A percentile compares a stretch with the other conserved stretches of the same genome.
Evolutionary conservation across 2,113 vertebrate genomes (phyloP).

Genomic region (Atherinomorus stipes): DNA sequence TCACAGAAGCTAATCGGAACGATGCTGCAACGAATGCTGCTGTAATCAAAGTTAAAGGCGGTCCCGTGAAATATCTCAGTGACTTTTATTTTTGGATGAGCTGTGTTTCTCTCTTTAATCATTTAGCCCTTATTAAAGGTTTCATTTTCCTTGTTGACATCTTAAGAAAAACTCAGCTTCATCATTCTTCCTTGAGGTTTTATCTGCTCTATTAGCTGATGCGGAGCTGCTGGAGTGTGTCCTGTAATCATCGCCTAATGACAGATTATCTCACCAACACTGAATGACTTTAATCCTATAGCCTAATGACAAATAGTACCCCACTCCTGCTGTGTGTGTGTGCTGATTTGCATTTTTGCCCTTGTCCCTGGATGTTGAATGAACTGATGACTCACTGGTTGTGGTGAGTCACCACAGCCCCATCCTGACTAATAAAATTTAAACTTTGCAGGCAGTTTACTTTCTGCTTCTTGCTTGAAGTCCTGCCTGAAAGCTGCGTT

Average conservation of each 20-base stretch:
- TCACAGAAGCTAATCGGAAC: too few relatives aligned
- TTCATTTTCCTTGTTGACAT: conserved; percentile 6
- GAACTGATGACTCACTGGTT: not conserved
- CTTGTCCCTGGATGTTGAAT: conserved; percentile 6
- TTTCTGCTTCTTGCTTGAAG: not conserved
- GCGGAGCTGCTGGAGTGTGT: conserved; percentile 44
- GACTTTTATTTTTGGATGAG: too few relatives aligned
- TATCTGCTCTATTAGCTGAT: conserved; percentile 46
- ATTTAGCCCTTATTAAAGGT: not conserved
- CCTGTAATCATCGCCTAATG: conserved; percentile 67
- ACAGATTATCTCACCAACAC: conserved; percentile 66
- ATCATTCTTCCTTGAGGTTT: conserved; percentile 24
- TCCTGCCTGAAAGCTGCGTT: conserved; percentile 14
- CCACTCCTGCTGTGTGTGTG: conserved; percentile 5
- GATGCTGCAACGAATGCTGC: too few relatives aligned
- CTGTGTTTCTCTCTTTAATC: not conserved
- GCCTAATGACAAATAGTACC: conserved; percentile 65
- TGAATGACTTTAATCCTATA: conserved; percentile 65
- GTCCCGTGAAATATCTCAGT: too few relatives aligned
- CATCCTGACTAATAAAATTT: conserved; percentile 3
- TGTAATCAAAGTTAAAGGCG: too few relatives aligned
- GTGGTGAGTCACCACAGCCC: conserved; percentile 19
- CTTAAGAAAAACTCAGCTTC: conserved; percentile 9
- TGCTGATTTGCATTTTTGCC: conserved; percentile 37
- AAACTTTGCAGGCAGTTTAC: conserved; percentile 20